A percentile compares a stretch with the other conserved stretches of the same genome.
Conservation (phyloP, 2,888 invertebrate species). For the Onchidella celtica region DNA sequence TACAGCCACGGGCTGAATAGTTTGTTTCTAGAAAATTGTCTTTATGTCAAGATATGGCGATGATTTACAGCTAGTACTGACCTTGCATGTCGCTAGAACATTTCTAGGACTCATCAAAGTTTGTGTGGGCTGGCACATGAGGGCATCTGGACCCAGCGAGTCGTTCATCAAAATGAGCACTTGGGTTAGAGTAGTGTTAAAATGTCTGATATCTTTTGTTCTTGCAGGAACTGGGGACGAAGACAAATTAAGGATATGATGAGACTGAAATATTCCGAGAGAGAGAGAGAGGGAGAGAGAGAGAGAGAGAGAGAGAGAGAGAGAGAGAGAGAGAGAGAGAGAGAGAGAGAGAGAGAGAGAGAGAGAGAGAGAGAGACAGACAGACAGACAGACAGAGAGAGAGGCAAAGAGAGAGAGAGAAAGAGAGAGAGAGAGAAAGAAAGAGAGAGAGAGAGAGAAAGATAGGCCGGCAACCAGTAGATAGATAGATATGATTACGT, state of each 20-base stretch:
- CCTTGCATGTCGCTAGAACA: no score
- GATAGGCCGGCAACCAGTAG: background rate
- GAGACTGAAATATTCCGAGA: constrained; percentile 8
- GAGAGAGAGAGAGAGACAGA: constrained; percentile 34
- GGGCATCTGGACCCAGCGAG: no score
- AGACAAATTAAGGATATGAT: constrained; percentile 22
- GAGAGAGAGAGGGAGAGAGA: background rate
- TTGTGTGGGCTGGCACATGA: no score
- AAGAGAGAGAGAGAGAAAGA: constrained; percentile 26
- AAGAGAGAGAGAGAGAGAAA: constrained; percentile 25
- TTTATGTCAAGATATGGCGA: no score
- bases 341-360: constrained; percentile 28
- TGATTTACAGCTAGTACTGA: no score
- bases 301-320: background rate
- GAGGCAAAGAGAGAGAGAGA: constrained; percentile 19
- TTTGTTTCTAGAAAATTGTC: no score
- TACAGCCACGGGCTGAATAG: no score
- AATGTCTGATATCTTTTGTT: no score
- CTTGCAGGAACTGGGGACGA: no score
- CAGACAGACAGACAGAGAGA: background rate
- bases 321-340: background rate
- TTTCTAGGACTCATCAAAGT: no score
- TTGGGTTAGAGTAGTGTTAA: no score
- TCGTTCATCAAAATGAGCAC: no score
- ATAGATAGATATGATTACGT: constrained; percentile 26